phyloP scores from a whole-genome alignment of 2,113 vertebrate genomes.

The Acrocephalus kingi region DNA sequence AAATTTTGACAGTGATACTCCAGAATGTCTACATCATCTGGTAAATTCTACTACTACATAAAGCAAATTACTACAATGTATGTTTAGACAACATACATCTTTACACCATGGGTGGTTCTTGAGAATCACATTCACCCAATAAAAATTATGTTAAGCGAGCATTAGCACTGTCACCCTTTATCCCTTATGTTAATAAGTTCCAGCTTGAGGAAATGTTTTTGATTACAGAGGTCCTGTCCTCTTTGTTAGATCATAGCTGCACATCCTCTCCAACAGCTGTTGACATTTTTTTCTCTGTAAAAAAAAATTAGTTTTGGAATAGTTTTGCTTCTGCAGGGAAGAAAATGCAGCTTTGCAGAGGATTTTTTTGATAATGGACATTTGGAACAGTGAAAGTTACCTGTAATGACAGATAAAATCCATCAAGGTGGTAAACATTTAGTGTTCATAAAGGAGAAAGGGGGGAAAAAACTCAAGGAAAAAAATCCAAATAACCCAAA shows the following conservation, averaged over 20 bases:
- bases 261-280: slow-evolving; percentile 53
- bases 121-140: slow-evolving; percentile 28
- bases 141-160: slow-evolving; percentile 36
- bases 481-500: not conserved
- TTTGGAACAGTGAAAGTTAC: not conserved
- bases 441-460: not conserved
- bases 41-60: not conserved
- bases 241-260: slow-evolving; percentile 45
- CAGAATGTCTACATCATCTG: not conserved
- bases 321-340: not conserved
- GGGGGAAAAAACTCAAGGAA: not conserved
- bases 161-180: slow-evolving; percentile 52
- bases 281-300: not conserved
- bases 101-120: slow-evolving; percentile 29
- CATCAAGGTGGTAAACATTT: not conserved
- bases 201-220: slow-evolving; percentile 62
- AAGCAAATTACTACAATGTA: not conserved
- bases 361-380: not conserved
- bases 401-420: not conserved
- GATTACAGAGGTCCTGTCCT: slow-evolving; percentile 48
- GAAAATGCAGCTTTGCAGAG: not conserved
- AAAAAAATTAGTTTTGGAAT: not conserved
- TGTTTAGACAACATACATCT: slow-evolving; percentile 30
- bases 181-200: slow-evolving; percentile 31
- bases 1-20: not conserved